Base-by-base conservation (phyloP, 1,140 invertebrate species). In the Pectinophora gossypiella region DNA sequence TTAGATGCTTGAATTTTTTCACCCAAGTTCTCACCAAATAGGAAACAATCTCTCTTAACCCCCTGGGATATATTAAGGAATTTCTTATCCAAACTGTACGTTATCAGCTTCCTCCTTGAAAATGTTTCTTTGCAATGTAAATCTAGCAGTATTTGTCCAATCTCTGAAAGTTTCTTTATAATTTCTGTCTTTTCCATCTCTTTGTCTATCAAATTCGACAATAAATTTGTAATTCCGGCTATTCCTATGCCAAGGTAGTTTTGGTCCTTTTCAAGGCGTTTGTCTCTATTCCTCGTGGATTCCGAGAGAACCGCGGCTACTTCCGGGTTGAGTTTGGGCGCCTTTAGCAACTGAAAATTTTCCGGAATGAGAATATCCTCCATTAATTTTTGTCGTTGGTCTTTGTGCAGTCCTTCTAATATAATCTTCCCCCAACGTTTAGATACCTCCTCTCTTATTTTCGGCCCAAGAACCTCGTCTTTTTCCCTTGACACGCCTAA, bases 381-480 rank as follows among this genome's bases (percentile, higher is more conserved):
- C 12, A 22, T 22, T 1, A 54, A 3, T 1, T 10, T 4, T 40
- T 54, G 15, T 18, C 42, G 47, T 19, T 40, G 35, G 2, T 54
- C 51, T 32, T 47, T 54, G 19, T 2, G n/a, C 16, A 54, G 16
- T 0, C 51, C 51, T 10, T 54, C 36, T 1, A 38, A 9, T 16
- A 48, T 7, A n/a, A 54, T 54, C 7, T 42, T 38, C 0, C 51
- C 45, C 51, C 51, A 54, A 16, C 51, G 51, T 48, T 54, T 20
- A 42, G 51, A 21, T 13, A 48, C 27, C 15, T 54, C 51, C 6
- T 19, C 15, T n/a, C n/a, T 21, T 13, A 54, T 43, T 19, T 54
- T 47, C 6, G n/a, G 2, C 16, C 32, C 56, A 4, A 59, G n/a
- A 22, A 15, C 12, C 22, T 50, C 48, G 1, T n/a, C 19, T 22